A percentile compares a stretch with the other conserved stretches of the same genome.
Conservation (phyloP, 2,113 vertebrate species). For the Chrysemys picta region DNA sequence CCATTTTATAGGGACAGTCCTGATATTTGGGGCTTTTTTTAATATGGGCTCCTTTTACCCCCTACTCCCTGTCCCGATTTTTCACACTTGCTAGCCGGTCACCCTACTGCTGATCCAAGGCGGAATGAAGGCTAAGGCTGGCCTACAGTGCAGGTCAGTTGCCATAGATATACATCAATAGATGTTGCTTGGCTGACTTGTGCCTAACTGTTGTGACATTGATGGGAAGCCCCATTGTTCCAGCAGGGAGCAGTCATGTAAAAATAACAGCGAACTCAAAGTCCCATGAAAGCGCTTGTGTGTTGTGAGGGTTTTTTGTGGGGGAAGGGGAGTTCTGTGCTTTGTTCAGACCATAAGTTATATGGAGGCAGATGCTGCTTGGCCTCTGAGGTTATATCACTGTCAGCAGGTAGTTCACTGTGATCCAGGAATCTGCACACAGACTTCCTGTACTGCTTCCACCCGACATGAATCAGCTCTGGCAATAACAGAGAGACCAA, state of each 20-base stretch:
- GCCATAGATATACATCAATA: neutral
- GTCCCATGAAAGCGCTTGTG: neutral
- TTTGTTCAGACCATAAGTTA: neutral
- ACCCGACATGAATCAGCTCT: neutral
- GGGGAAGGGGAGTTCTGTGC: neutral
- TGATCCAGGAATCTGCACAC: neutral
- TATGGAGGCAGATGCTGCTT: neutral
- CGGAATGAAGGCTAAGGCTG: neutral
- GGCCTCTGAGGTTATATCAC: neutral
- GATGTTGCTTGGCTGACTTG: neutral
- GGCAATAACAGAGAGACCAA: neutral
- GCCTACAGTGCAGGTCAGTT: neutral
- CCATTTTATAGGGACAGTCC: no score
- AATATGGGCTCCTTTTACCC: no score
- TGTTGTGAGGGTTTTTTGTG: neutral
- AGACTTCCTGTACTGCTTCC: neutral
- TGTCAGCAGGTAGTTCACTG: neutral
- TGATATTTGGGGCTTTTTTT: no score
- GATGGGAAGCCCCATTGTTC: neutral
- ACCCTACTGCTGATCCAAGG: neutral
- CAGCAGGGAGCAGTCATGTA: neutral
- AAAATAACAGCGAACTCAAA: no score
- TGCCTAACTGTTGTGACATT: neutral
- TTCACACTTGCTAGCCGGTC: no score
- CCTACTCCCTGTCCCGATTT: no score